Conservation (phyloP, 2,797 vertebrate genomes). For the Typhlichthys eigenmanni region DNA sequence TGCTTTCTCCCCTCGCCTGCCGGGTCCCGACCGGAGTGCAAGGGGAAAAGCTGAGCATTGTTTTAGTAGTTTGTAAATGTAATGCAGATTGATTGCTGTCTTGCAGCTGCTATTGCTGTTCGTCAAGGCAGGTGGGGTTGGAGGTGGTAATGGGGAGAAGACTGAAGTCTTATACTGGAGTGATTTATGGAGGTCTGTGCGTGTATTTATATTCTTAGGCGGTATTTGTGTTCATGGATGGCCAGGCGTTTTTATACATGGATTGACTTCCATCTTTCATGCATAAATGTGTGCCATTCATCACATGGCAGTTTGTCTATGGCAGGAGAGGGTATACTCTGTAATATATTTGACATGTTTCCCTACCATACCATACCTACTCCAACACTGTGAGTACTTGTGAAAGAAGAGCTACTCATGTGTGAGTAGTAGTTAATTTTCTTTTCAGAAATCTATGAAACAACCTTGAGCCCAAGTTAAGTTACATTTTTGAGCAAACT, state of each 20-base stretch:
- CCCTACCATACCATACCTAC: not conserved
- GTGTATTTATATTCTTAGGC: conserved; percentile 63
- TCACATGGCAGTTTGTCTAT: conserved; percentile 36
- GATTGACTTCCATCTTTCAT: conserved; percentile 65
- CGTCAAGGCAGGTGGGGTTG: conserved; percentile 56
- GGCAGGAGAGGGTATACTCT: conserved; percentile 3
- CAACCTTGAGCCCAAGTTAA: no score
- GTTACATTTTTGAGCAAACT: not conserved
- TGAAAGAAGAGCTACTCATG: no score
- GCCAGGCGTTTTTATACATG: conserved; percentile 61
- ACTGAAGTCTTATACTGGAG: conserved; percentile 46
- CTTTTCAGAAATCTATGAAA: no score
- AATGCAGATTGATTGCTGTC: conserved; percentile 80
- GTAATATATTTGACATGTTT: conserved; percentile 11
- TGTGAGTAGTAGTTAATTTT: no score
- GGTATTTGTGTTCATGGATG: conserved; percentile 56
- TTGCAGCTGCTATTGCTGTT: conserved; percentile 64
- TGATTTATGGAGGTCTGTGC: conserved; percentile 69
- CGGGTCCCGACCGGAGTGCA: conserved; percentile 46
- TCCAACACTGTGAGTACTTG: no score
- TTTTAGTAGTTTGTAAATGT: conserved; percentile 79
- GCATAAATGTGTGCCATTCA: conserved; percentile 57
- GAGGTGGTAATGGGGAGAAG: conserved; percentile 47
- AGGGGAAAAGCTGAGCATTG: conserved; percentile 79
- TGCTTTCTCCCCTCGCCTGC: conserved; percentile 58